A percentile compares a stretch with the other conserved stretches of the same genome.
These are phyloP conservation scores for Epizoanthus illoricatus DNA, from an alignment of 92 coral and sea anemone genomes.

Conservation along the genomic window DNA sequence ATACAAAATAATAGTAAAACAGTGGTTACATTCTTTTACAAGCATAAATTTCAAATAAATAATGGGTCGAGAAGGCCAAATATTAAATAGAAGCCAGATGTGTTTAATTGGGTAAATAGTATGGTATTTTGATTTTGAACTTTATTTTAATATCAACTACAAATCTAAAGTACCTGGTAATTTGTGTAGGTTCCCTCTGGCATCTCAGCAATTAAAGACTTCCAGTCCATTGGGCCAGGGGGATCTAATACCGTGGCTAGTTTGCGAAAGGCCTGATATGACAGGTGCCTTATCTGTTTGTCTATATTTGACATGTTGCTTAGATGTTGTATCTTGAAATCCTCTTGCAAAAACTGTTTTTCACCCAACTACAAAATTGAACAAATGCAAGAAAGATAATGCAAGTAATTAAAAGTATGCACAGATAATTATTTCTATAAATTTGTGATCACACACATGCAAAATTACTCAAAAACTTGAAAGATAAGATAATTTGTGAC, in stretches of 20 bases:
- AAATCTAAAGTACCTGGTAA: constrained; percentile 59
- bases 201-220: constrained; percentile 77
- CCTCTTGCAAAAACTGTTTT: no score
- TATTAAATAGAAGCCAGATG: no score
- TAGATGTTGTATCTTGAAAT: neutral
- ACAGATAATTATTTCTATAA: no score
- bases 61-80: no score
- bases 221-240: constrained; percentile 76
- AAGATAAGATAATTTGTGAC: no score
- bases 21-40: neutral
- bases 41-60: no score
- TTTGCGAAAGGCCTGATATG: constrained; percentile 49
- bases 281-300: constrained; percentile 69
- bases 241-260: constrained; percentile 64
- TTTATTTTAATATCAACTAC: neutral
- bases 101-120: no score
- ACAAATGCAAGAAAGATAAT: no score
- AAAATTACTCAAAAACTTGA: no score
- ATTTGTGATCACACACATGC: no score
- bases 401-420: no score
- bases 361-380: constrained; percentile 10
- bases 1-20: neutral
- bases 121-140: no score
- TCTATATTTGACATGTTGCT: constrained; percentile 50
- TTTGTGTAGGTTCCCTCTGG: constrained; percentile 61